Percentiles rank a stretch among this genome's conserved stretches.
These are phyloP conservation scores for Tylochromis polylepis DNA, from an alignment of 2,113 vertebrate species.

Conservation along the genomic window DNA sequence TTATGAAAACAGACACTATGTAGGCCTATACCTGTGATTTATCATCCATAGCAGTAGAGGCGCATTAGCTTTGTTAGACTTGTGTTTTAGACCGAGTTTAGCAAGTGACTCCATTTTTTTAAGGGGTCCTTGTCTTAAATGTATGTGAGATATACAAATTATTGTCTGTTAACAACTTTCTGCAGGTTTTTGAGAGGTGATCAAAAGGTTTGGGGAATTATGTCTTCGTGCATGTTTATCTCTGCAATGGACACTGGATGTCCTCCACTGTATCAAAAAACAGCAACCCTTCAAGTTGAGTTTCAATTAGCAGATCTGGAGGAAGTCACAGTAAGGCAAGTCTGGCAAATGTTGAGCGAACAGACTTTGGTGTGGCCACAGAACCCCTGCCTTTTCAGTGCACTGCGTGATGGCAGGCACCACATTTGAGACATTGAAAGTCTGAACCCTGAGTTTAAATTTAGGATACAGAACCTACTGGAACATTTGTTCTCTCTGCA, in stretches of 20 bases:
- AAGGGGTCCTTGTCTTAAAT: conserved; percentile 20
- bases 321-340: background rate
- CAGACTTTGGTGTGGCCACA: background rate
- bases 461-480: background rate
- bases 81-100: conserved; percentile 13
- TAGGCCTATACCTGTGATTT: background rate
- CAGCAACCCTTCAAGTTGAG: background rate
- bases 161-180: background rate
- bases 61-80: background rate
- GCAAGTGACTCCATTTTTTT: conserved; percentile 23
- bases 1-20: background rate
- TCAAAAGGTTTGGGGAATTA: background rate
- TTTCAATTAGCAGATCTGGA: background rate
- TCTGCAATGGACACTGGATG: background rate
- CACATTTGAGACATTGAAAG: background rate
- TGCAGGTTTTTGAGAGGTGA: background rate
- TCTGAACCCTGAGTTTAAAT: background rate
- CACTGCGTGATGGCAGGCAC: background rate
- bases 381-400: background rate
- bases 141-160: background rate
- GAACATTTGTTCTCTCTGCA: background rate
- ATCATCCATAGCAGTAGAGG: background rate
- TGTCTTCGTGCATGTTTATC: background rate
- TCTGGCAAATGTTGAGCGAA: background rate
- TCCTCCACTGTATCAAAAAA: background rate